Conservation (phyloP, 2,888 invertebrate genomes). For the Xestia sexstrigata region DNA sequence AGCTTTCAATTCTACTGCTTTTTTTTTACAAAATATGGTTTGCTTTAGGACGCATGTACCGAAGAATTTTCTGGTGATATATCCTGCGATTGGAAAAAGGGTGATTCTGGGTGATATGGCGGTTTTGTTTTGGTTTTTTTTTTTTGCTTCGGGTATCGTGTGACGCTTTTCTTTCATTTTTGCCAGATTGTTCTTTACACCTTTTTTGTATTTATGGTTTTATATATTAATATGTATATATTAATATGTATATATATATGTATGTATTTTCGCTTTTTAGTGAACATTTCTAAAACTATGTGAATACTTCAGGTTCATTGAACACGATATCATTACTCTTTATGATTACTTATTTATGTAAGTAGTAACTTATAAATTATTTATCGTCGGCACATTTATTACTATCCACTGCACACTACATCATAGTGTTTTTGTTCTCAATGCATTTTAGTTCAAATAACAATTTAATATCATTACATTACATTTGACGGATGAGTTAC, state of each 20-base stretch:
- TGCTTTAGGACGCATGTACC: not conserved
- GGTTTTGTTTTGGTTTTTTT: no score
- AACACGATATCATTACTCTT: not conserved
- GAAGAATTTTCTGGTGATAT: not conserved
- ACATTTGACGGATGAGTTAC: not conserved
- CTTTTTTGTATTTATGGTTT: conserved; percentile 17
- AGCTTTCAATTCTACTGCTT: conserved; percentile 41
- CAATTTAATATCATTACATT: not conserved
- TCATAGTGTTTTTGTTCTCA: not conserved
- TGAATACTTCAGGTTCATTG: not conserved
- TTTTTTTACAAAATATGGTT: not conserved
- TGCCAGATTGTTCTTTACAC: conserved; percentile 1
- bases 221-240: not conserved
- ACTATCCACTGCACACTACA: not conserved
- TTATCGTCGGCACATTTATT: not conserved
- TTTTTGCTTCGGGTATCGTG: conserved; percentile 17
- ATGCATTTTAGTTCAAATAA: not conserved
- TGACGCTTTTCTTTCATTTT: conserved; percentile 37
- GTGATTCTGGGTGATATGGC: conserved; percentile 13
- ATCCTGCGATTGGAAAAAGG: not conserved
- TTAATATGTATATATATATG: no score
- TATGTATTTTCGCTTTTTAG: conserved; percentile 4
- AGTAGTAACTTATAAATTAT: not conserved
- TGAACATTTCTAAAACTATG: not conserved
- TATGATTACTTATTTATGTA: conserved; percentile 10